Evolutionary conservation across 2,113 vertebrate species (phyloP), one percentile per base, ranked within the genome.

Genomic region (Chitala chitala): DNA sequence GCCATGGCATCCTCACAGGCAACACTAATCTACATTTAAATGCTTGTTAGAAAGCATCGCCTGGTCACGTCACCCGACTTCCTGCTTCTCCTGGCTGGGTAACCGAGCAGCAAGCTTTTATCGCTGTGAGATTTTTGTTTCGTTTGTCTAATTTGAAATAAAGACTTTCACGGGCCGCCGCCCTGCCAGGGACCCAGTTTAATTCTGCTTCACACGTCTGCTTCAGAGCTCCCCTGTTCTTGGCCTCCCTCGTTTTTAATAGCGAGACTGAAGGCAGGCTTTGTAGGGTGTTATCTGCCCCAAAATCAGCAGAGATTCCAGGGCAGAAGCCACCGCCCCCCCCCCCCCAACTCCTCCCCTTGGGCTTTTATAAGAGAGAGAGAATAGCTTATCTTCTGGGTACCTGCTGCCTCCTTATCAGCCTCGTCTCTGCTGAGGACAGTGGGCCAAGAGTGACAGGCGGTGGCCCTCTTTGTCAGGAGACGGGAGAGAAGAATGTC

Each of bases 231-330:
- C 29, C 38, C 12, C 26, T 58, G 13, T 40, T 5, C 44, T 33
- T 29, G 36, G 42, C n/a, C 29, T 10, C 55, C 50, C 26, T 51
- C 17, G 26, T n/a, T 33, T 44, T 26, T 59, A 59, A 59, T 29
- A 63, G 40, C 1, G 56, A 40, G 46, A 44, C 72, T 64, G 72
- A 74, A 51, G 44, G 44, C 40, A 36, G 72, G 42, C 58, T 64
- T 33, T 73, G 71, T 36, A 48, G 33, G 66, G 44, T 36, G 61
- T 54, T 66, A 65, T 65, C 61, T 38, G 22, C 31, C 31, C 58
- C 12, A 22, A 15, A 3, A 53, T 63, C 53, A 22, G 3, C 20
- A n/a, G 31, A 4, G 33, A 54, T 53, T 74, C 8, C 29, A 2
- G n/a, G 46, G 40, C 9, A 42, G 54, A 44, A 42, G 40, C 15